phyloP scores from a whole-genome alignment of 2,113 vertebrate genomes.

The Grantiella picta region DNA sequence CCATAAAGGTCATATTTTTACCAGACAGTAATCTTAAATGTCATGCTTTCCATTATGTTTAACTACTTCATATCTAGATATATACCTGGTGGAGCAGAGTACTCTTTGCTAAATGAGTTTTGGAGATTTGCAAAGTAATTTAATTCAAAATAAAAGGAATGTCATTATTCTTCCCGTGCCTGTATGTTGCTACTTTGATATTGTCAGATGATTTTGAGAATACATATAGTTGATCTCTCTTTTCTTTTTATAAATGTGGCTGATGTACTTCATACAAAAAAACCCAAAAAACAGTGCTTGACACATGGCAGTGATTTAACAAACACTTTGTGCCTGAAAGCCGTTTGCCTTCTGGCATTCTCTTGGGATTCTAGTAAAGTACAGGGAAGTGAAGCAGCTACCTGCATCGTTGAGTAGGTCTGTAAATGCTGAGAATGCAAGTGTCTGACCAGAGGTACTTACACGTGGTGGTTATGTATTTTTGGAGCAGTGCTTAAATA shows the following conservation, averaged over 20 bases:
- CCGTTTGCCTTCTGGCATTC: neutral
- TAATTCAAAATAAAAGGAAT: neutral
- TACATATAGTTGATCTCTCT: neutral
- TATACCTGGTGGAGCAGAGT: neutral
- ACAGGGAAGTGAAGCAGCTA: neutral
- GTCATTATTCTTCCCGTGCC: neutral
- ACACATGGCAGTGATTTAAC: neutral
- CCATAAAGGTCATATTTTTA: slow-evolving; percentile 42
- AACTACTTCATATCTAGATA: slow-evolving; percentile 17
- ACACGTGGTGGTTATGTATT: neutral
- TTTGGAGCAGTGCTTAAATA: slow-evolving; percentile 12
- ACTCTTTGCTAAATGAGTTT: slow-evolving; percentile 10
- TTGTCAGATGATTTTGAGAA: neutral
- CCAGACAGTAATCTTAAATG: slow-evolving; percentile 50
- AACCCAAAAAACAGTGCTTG: neutral
- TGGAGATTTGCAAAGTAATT: neutral
- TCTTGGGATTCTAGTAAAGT: neutral
- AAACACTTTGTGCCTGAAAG: neutral
- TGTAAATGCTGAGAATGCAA: neutral
- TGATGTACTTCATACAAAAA: neutral
- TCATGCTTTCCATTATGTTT: slow-evolving; percentile 45
- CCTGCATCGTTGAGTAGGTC: neutral
- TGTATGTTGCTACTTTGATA: neutral
- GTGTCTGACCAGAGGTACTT: neutral
- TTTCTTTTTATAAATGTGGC: neutral